phyloP scores from a whole-genome alignment of 2,113 vertebrate genomes.

The Uropsilus gracilis region DNA sequence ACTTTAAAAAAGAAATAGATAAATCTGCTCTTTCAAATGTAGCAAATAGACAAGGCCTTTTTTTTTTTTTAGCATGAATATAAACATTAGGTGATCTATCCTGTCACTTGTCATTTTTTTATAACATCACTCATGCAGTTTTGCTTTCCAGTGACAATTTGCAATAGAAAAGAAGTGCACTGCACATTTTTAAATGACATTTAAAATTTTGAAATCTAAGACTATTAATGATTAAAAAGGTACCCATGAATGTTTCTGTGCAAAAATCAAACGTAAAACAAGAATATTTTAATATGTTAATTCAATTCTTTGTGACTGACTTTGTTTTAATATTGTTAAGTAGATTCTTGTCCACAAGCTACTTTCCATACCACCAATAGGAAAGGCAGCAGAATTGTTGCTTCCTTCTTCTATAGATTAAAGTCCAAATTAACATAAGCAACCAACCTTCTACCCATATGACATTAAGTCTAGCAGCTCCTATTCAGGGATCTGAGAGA shows the following conservation, averaged over 20 bases:
- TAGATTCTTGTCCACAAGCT: not conserved
- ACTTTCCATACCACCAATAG: not conserved
- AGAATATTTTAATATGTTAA: not conserved
- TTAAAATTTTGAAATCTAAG: slow-evolving; percentile 22
- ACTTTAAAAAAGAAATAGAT: slow-evolving; percentile 18
- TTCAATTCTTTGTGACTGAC: not conserved
- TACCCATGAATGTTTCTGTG: not conserved
- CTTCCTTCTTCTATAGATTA: not conserved
- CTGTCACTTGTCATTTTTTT: slow-evolving; percentile 22
- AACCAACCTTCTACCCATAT: not conserved
- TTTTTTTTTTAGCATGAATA: not conserved
- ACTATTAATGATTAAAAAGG: slow-evolving; percentile 28
- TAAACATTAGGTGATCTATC: slow-evolving; percentile 12
- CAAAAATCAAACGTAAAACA: not conserved
- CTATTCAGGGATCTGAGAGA: not conserved
- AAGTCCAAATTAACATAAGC: not conserved
- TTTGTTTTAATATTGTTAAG: slow-evolving; percentile 10
- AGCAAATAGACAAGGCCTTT: not conserved
- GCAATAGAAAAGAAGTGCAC: not conserved
- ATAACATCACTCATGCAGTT: slow-evolving; percentile 8
- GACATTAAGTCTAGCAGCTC: not conserved
- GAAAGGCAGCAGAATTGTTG: not conserved
- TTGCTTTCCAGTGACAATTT: slow-evolving; percentile 43
- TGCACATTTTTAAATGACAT: not conserved
- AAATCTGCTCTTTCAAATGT: not conserved